Percentiles rank a stretch among this genome's conserved stretches.
phyloP scores from a whole-genome alignment of 2,888 invertebrate genomes.

The Hyalella azteca region DNA sequence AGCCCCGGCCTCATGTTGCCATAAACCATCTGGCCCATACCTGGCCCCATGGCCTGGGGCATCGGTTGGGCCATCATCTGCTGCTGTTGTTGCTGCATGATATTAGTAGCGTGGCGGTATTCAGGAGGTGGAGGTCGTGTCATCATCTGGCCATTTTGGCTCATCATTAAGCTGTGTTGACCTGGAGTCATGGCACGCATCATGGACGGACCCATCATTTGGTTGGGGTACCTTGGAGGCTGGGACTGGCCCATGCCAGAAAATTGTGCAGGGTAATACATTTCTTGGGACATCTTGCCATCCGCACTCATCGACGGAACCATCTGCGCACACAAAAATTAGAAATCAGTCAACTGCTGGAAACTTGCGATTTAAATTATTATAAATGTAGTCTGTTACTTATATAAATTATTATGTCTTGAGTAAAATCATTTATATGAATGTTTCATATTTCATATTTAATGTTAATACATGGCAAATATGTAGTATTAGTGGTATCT shows the following conservation, averaged over 20 bases:
- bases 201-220: not conserved
- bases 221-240: slow-evolving; percentile 47
- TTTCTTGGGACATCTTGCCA: slow-evolving; percentile 51
- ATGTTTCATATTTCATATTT: too few relatives aligned
- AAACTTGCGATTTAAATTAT: too few relatives aligned
- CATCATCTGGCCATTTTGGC: slow-evolving; percentile 49
- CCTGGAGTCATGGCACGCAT: slow-evolving; percentile 10
- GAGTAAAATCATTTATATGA: too few relatives aligned
- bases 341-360: too few relatives aligned
- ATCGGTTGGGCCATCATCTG: slow-evolving; percentile 49
- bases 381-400: too few relatives aligned
- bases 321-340: too few relatives aligned
- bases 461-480: too few relatives aligned
- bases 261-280: slow-evolving; percentile 46
- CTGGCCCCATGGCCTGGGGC: slow-evolving; percentile 50
- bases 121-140: slow-evolving; percentile 57
- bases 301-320: slow-evolving; percentile 42
- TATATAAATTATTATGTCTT: too few relatives aligned
- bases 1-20: slow-evolving; percentile 50
- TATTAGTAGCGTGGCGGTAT: slow-evolving; percentile 46
- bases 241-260: slow-evolving; percentile 46
- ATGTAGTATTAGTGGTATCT: too few relatives aligned
- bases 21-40: slow-evolving; percentile 53
- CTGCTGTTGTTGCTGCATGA: slow-evolving; percentile 54
- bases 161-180: slow-evolving; percentile 48